phyloP scores from a whole-genome alignment of 2,113 vertebrate genomes.

The Mobula hypostoma region DNA sequence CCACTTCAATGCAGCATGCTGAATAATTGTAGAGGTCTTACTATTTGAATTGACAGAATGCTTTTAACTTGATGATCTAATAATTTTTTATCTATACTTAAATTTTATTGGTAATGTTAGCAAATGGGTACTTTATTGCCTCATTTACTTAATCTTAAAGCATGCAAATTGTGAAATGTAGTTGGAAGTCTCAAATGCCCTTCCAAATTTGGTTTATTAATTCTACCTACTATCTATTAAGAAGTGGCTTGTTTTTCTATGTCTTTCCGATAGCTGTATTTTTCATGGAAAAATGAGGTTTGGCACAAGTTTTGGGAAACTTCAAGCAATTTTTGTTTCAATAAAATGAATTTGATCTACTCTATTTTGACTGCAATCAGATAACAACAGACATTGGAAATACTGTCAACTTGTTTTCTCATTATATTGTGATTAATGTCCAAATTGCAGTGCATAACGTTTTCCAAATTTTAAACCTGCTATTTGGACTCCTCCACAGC shows the following conservation, averaged over 20 bases:
- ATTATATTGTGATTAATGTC: neutral
- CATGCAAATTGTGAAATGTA: neutral
- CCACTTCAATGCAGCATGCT: neutral
- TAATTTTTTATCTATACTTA: neutral
- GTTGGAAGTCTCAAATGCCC: neutral
- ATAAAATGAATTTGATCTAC: constrained; percentile 14
- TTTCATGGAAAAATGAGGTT: neutral
- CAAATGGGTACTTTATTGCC: neutral
- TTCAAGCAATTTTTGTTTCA: neutral
- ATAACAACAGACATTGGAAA: neutral
- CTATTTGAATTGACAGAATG: neutral
- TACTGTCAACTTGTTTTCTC: neutral
- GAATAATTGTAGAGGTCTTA: neutral
- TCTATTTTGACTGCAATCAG: neutral
- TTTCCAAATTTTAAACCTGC: neutral
- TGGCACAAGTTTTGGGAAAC: neutral
- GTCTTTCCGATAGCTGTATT: neutral
- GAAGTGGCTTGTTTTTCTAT: neutral
- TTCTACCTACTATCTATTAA: neutral
- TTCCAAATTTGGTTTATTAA: neutral
- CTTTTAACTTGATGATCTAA: neutral
- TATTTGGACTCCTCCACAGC: neutral
- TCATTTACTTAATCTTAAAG: neutral
- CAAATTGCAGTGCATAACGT: neutral
- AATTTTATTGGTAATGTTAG: neutral